A percentile compares a stretch with the other conserved stretches of the same genome.
These are phyloP conservation scores for Tokudaia tokunoshimensis DNA, from an alignment of 2,797 vertebrate genomes.

Conservation along the genomic window DNA sequence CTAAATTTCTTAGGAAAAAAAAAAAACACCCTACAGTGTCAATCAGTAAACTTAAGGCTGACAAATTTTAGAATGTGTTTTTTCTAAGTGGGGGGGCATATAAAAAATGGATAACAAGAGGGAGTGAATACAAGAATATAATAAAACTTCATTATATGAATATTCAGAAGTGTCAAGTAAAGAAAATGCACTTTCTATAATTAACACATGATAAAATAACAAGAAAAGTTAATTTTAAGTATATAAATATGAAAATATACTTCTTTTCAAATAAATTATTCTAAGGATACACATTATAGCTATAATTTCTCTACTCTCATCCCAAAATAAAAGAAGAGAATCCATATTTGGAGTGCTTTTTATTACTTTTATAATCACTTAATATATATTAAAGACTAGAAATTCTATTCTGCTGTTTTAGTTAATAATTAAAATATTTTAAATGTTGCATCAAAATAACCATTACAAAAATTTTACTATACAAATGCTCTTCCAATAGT, in stretches of 20 bases:
- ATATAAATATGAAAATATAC: conserved; percentile 13
- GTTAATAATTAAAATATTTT: conserved; percentile 33
- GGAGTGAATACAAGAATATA: not conserved
- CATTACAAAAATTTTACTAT: conserved; percentile 17
- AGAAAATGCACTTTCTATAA: not conserved
- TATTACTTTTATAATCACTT: conserved; percentile 4
- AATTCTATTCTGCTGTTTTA: not conserved
- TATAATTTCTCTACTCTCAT: not conserved
- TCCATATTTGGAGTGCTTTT: not conserved
- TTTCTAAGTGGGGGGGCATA: not conserved
- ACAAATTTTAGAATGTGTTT: not conserved
- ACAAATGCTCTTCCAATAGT: not conserved
- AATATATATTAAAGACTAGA: not conserved
- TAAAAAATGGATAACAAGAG: not conserved
- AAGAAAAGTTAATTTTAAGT: conserved; percentile 19
- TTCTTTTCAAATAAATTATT: conserved; percentile 29
- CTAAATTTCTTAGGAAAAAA: not conserved
- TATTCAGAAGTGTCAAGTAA: not conserved
- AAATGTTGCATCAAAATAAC: not conserved
- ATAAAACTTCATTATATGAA: not conserved
- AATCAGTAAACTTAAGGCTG: not conserved
- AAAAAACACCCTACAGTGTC: not conserved
- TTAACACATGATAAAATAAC: not conserved
- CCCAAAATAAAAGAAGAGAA: not conserved
- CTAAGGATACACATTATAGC: not conserved